Conservation (phyloP, 2,113 vertebrate species). For the Tachysurus fulvidraco region DNA sequence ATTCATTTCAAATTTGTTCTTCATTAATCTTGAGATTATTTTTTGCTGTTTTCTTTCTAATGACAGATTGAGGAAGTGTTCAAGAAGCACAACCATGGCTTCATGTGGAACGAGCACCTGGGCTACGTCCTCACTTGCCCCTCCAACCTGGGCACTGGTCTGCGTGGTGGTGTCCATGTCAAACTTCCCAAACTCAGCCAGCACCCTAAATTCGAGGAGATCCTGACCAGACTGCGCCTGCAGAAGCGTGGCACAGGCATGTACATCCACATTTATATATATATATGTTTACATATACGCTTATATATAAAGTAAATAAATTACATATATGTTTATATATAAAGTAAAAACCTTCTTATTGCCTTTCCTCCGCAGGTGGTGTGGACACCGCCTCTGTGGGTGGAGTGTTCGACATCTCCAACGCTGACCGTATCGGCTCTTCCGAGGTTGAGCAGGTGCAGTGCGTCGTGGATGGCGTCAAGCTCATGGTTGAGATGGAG, state of each 20-base stretch:
- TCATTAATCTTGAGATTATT: neutral
- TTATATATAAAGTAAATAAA: too few relatives aligned
- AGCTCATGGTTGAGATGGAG: slow-evolving; percentile 97
- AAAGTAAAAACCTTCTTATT: neutral
- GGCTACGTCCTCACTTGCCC: slow-evolving; percentile 92
- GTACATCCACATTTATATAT: neutral
- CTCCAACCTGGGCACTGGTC: slow-evolving; percentile 91
- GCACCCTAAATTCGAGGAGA: slow-evolving; percentile 90
- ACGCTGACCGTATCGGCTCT: slow-evolving; percentile 89
- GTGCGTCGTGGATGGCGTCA: slow-evolving; percentile 94
- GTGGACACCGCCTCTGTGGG: slow-evolving; percentile 94
- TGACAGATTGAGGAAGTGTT: slow-evolving; percentile 90
- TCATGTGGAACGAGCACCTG: slow-evolving; percentile 94
- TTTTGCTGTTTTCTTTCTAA: neutral
- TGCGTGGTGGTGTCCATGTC: slow-evolving; percentile 90
- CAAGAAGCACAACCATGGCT: slow-evolving; percentile 86
- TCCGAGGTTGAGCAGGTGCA: slow-evolving; percentile 94
- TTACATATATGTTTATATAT: neutral
- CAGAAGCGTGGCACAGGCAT: slow-evolving; percentile 94
- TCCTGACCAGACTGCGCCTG: slow-evolving; percentile 87
- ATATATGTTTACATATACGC: neutral
- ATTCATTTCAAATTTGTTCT: neutral
- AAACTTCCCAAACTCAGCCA: slow-evolving; percentile 88
- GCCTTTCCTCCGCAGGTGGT: slow-evolving; percentile 73
- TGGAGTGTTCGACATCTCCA: slow-evolving; percentile 92